Evolutionary conservation across 2,113 vertebrate species (phyloP), one percentile per base, ranked within the genome.

Genomic region (Holacanthus passer): DNA sequence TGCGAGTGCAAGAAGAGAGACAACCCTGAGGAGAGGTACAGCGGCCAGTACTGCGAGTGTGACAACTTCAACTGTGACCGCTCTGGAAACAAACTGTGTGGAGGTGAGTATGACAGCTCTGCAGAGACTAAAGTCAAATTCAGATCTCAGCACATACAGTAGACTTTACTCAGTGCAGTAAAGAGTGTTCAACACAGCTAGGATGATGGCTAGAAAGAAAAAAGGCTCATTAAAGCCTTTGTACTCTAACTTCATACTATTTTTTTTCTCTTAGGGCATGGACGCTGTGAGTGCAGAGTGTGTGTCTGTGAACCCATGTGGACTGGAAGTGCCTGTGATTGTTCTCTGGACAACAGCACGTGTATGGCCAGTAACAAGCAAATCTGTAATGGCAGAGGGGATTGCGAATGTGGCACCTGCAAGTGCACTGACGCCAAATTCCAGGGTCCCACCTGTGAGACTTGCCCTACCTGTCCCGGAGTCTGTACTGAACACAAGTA

Each of bases 41-140:
- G 97, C 27, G 97, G 98, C 39, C 96, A 95, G 94, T 98, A 95
- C 78, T 99, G 98, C 76, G 97, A 99, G 90, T 99, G 98, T 52
- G 98, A 99, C 94, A 99, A 99, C 93, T 99, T 99, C 95, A 99
- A 97, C 94, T 99, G 98, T 20, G 98, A 99, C 85, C 94, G 97
- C 85, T 98, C 97, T 10, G 97, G 97, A 68, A 99, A 97, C 89
- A 95, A 96, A 72, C 97, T 99, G 62, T 99, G 98, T 80, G 98
- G 98, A 96, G 98, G 98, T 97, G 80, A 94, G 83, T 19, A 3
- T 2, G n/a, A 41, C n/a, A 9, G 0, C 41, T 19, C 52, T 7
- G 39, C 11, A 1, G 41, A 4, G 11, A 7, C 1, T 2, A 4
- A 8, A 5, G 8, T 4, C 5, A 37, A 4, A 14, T 12, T 7